These are phyloP conservation scores for Bactericera cockerelli DNA, from an alignment of 1,140 invertebrate genomes.

Conservation along the genomic window DNA sequence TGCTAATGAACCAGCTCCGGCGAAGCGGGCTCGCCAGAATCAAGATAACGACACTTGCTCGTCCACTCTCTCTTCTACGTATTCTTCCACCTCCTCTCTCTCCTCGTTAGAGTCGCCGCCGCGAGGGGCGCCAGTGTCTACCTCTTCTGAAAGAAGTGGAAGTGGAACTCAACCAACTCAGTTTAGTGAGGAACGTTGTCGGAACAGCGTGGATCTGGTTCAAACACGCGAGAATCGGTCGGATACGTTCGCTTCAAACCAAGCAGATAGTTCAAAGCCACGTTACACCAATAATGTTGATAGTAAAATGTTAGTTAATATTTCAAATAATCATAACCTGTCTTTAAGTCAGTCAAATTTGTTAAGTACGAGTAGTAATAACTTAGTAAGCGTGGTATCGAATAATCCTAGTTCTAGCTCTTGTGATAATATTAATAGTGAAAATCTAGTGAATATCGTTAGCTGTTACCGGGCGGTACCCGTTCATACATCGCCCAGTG, in stretches of 20 bases:
- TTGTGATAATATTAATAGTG: background rate
- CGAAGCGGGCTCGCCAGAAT: background rate
- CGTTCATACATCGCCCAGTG: background rate
- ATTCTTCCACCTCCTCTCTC: background rate
- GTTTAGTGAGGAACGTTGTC: background rate
- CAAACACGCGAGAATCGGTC: too few species aligned
- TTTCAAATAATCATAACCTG: background rate
- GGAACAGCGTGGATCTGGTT: slow-evolving; percentile 2
- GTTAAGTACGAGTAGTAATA: background rate
- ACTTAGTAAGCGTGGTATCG: background rate
- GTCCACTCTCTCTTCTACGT: background rate
- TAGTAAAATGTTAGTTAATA: slow-evolving; percentile 7
- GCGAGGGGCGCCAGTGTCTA: slow-evolving; percentile 15
- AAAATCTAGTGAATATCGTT: slow-evolving; percentile 15
- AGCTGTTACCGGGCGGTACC: slow-evolving; percentile 17
- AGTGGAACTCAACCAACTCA: background rate
- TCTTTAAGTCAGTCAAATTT: background rate
- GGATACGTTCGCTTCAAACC: too few species aligned
- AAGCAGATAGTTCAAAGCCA: too few species aligned
- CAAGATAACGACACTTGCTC: background rate
- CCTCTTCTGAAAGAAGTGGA: background rate
- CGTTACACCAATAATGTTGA: background rate
- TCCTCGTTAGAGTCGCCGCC: slow-evolving; percentile 1
- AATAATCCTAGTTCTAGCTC: background rate
- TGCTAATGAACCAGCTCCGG: background rate